These are phyloP conservation scores for Ostrea denselamellosa DNA, from an alignment of 1,140 invertebrate genomes.

Conservation along the genomic window DNA sequence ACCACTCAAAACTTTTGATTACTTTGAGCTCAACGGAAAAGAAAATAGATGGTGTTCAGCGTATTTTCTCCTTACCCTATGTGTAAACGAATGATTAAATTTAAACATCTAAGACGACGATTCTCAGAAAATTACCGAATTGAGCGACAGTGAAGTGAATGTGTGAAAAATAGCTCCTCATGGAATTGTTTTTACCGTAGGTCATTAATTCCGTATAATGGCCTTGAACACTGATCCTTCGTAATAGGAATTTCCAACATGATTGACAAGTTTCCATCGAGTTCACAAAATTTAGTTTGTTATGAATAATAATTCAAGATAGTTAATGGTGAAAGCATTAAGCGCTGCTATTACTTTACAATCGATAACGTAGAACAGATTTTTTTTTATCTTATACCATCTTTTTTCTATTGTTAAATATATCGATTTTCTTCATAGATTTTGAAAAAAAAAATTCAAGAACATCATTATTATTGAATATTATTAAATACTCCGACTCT, in stretches of 20 bases:
- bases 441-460: too few relatives aligned
- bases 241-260: background rate
- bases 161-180: too few relatives aligned
- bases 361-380: background rate
- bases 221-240: background rate
- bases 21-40: background rate
- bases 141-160: too few relatives aligned
- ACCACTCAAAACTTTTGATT: background rate
- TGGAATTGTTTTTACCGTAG: too few relatives aligned
- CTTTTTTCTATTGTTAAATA: too few relatives aligned
- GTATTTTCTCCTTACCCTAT: slow-evolving; percentile 16
- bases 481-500: too few relatives aligned
- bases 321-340: background rate
- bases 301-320: background rate
- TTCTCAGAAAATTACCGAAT: background rate
- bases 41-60: background rate
- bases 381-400: too few relatives aligned
- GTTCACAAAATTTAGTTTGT: background rate
- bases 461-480: too few relatives aligned
- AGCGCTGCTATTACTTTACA: slow-evolving; percentile 2
- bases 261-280: background rate
- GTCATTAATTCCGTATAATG: background rate
- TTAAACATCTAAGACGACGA: background rate
- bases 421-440: too few relatives aligned
- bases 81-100: background rate